Conservation (phyloP, 1,140 invertebrate genomes). For the Marisa cornuarietis region DNA sequence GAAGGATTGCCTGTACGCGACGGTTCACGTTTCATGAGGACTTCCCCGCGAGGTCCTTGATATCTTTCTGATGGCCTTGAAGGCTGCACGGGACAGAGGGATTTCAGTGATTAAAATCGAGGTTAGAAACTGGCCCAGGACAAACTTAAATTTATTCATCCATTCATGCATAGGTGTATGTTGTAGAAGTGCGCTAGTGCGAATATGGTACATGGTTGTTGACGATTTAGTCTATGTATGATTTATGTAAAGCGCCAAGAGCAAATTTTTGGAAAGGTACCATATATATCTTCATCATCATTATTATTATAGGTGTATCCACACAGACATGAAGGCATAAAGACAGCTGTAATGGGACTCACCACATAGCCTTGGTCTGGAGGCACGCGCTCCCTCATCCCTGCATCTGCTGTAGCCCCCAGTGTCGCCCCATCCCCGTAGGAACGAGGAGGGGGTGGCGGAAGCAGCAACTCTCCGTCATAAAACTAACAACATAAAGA, state of each 20-base stretch:
- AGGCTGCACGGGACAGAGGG: constrained; percentile 26
- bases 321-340: no score
- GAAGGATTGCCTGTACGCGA: background rate
- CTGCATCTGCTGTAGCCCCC: constrained; percentile 11
- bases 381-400: background rate
- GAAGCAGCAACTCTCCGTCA: constrained; percentile 32
- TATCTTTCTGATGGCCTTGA: constrained; percentile 43
- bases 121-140: background rate
- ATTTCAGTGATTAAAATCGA: background rate
- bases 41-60: constrained; percentile 39
- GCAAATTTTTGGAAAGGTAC: no score
- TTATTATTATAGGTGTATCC: background rate
- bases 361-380: constrained; percentile 39
- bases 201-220: no score
- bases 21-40: constrained; percentile 30
- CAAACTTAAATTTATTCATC: background rate
- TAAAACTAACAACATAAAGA: constrained; percentile 15
- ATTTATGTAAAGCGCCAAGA: no score
- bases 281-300: no score
- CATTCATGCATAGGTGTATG: background rate
- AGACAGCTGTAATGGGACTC: background rate
- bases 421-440: constrained; percentile 31
- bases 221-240: no score
- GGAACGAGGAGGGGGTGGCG: constrained; percentile 33
- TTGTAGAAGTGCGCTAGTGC: no score